Base-by-base conservation (phyloP, 2,888 invertebrate species). In the Campopleginae sp. region DNA sequence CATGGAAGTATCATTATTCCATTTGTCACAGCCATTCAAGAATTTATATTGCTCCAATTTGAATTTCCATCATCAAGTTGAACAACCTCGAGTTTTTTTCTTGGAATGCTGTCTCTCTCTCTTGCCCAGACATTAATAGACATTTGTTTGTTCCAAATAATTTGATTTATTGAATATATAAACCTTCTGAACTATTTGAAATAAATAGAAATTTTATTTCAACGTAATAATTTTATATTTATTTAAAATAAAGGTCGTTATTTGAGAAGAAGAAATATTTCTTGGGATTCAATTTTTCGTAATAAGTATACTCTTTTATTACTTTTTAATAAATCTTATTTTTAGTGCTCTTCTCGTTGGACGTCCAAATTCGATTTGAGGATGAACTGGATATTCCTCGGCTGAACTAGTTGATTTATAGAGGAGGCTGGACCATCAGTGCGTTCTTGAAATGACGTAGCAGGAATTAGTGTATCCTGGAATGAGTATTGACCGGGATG, bases 1-100 rank as follows among this genome's bases (percentile, higher is more conserved):
- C 54, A 75, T 79, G 78, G 78, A 79, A 79, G 31, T 66, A 70
- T 78, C 75, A 65, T 82, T 75, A 75, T 82, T 85, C 76, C 75
- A 82, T 82, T 75, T 70, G 14, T 44, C 65, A 38, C 65, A 75
- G 75, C 75, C 48, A 82, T 85, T 75, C 46, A 85, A 79, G 48
- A 31, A 61, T 33, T 0, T 66, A 66, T 14, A 33, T 8, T 31
- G 46, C 46, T 27, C 51, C 10, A 5, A 27, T 27, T 23, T 33
- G 58, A 72, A 51, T 65, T 33, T 38, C 19, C 31, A n/a, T 12
- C 48, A 19, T 8, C 44, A 23, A 79, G 17, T 48, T 27, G 1
- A 14, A 12, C 14, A 27, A 7, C n/a, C 33, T n/a, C 38, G 0
- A 1, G 46, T 65, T 31, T 6, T 14, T 8, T 58, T 23, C 58